phyloP scores from a whole-genome alignment of 1,140 invertebrate species.

The Formica selysi region DNA sequence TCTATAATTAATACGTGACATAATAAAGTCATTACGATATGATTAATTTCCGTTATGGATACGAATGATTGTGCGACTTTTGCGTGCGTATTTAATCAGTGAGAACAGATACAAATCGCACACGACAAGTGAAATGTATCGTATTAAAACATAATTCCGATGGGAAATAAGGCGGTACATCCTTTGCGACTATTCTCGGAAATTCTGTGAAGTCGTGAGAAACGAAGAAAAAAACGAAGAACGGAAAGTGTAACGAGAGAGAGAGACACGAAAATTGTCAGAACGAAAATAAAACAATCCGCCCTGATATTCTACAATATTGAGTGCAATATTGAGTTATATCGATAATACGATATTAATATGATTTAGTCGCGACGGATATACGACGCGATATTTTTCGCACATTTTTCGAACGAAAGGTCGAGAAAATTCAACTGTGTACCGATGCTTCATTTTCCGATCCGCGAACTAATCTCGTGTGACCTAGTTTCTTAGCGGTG shows the following conservation, averaged over 20 bases:
- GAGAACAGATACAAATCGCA: neutral
- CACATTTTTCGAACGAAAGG: neutral
- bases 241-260: constrained; percentile 10
- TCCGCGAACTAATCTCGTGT: constrained; percentile 16
- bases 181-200: neutral
- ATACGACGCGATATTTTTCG: neutral
- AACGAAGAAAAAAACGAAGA: neutral
- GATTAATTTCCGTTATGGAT: constrained; percentile 26
- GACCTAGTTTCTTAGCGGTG: neutral
- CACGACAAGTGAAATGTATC: neutral
- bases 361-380: neutral
- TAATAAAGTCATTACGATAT: constrained; percentile 6
- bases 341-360: constrained; percentile 30
- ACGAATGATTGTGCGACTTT: neutral
- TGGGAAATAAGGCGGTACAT: constrained; percentile 13
- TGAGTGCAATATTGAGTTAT: constrained; percentile 18
- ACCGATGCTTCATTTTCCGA: neutral
- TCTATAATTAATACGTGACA: constrained; percentile 34
- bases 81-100: neutral
- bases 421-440: no score
- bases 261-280: constrained; percentile 3
- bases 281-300: constrained; percentile 16
- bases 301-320: neutral
- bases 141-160: constrained; percentile 5
- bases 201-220: neutral